A percentile compares a stretch with the other conserved stretches of the same genome.
Conservation (phyloP, 2,888 invertebrate genomes). For the Antitype chi region DNA sequence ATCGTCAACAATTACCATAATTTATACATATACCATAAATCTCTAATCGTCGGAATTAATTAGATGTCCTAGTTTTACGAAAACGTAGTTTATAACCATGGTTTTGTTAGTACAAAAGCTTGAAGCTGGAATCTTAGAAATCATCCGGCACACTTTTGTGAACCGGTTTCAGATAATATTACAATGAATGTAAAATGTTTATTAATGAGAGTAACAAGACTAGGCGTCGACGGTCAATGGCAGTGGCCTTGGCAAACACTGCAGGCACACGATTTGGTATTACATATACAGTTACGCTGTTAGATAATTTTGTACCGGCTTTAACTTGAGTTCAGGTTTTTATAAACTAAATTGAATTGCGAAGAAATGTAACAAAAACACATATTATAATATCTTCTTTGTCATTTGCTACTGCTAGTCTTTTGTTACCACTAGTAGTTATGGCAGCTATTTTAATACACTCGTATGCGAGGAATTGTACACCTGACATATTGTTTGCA, state of each 20-base stretch:
- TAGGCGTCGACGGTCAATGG: slow-evolving; percentile 74
- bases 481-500: slow-evolving; percentile 1
- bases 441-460: neutral
- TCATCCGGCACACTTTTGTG: slow-evolving; percentile 45
- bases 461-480: neutral
- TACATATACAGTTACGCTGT: slow-evolving; percentile 60
- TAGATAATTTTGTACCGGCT: slow-evolving; percentile 48
- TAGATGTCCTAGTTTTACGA: slow-evolving; percentile 39
- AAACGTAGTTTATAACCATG: slow-evolving; percentile 9
- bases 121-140: slow-evolving; percentile 20
- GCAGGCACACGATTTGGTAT: slow-evolving; percentile 64
- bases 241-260: slow-evolving; percentile 74
- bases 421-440: neutral
- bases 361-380: neutral
- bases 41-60: slow-evolving; percentile 43
- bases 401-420: neutral
- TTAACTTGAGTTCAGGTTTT: slow-evolving; percentile 19
- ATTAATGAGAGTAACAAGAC: slow-evolving; percentile 76
- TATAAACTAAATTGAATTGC: neutral
- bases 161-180: slow-evolving; percentile 68
- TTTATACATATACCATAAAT: slow-evolving; percentile 44
- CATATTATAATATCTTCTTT: neutral
- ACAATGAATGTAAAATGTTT: slow-evolving; percentile 77
- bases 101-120: slow-evolving; percentile 44
- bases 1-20: slow-evolving; percentile 57